These are phyloP conservation scores for Osmerus mordax DNA, from an alignment of 2,113 vertebrate genomes.

Conservation along the genomic window DNA sequence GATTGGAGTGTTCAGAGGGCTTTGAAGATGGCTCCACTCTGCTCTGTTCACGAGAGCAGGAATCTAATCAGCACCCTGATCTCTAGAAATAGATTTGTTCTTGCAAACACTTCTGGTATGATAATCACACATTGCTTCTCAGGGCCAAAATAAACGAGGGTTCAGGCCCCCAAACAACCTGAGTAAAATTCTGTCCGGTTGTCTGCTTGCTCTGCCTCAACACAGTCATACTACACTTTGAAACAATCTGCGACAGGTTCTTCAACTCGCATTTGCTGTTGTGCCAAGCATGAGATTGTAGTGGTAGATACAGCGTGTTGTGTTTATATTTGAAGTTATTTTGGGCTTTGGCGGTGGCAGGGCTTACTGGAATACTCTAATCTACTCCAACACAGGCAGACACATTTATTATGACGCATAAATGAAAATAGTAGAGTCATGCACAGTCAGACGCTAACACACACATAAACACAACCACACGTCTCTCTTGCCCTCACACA, in stretches of 20 bases:
- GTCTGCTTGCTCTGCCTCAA: conserved; percentile 37
- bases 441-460: background rate
- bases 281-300: conserved; percentile 19
- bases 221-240: conserved; percentile 31
- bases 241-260: conserved; percentile 31
- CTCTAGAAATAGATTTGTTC: conserved; percentile 69
- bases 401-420: conserved; percentile 35
- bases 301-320: conserved; percentile 20
- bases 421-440: conserved; percentile 14
- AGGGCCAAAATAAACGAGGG: conserved; percentile 56
- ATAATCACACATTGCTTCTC: conserved; percentile 53
- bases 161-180: conserved; percentile 40
- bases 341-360: conserved; percentile 14
- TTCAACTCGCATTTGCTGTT: conserved; percentile 19
- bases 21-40: conserved; percentile 10
- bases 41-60: conserved; percentile 33
- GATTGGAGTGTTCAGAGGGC: conserved; percentile 3
- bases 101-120: conserved; percentile 56
- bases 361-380: conserved; percentile 49
- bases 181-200: conserved; percentile 22
- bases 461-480: conserved; percentile 12
- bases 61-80: conserved; percentile 45
- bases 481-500: background rate
- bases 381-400: conserved; percentile 32
- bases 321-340: conserved; percentile 27